Base-by-base conservation (phyloP, 2,113 vertebrate genomes). In the Potamarius usumacintae region DNA sequence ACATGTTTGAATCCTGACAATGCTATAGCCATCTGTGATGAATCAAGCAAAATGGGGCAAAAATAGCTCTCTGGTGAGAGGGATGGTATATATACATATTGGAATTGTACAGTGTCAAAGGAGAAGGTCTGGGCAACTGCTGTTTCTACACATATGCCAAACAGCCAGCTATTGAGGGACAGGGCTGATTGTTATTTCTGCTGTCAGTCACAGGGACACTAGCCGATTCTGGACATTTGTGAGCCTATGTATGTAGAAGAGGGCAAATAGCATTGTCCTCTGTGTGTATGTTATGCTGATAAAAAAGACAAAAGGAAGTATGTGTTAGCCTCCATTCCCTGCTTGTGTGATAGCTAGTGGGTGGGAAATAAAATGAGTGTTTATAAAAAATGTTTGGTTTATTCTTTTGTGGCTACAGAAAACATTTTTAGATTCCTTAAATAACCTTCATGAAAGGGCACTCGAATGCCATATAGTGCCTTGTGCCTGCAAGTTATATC, bases 141-240 rank as follows among this genome's bases (percentile, higher is more conserved):
- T 57, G 71, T 42, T 17, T 87, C 78, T 60, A 27, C 65, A 0
- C 83, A 85, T 67, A 86, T 82, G 87, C 89, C 85, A 90, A 84
- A 76, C 65, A 30, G 63, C 72, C 69, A 83, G 85, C 81, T 90
- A 86, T 88, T 52, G 22, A 85, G 72, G 85, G 85, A 62, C 18
- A n/a, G 27, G 7, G 34, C 85, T 80, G 82, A 84, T 30, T 85
- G 86, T 89, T 86, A 71, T 80, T 90, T 78, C 34, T 89, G 5
- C 48, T 76, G 4, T 50, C 4, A 22, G 5, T 80, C 78, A 58
- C 78, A 30, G 53, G 15, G 34, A 57, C 7, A 17, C 52, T 79
- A 17, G 77, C 6, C 25, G 57, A 79, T 79, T 52, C 4, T 7
- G 22, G 55, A 11, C 6, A 9, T 25, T 30, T 48, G 18, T 62